phyloP scores from a whole-genome alignment of 2,888 invertebrate species.

The Drosophila hamatofila region DNA sequence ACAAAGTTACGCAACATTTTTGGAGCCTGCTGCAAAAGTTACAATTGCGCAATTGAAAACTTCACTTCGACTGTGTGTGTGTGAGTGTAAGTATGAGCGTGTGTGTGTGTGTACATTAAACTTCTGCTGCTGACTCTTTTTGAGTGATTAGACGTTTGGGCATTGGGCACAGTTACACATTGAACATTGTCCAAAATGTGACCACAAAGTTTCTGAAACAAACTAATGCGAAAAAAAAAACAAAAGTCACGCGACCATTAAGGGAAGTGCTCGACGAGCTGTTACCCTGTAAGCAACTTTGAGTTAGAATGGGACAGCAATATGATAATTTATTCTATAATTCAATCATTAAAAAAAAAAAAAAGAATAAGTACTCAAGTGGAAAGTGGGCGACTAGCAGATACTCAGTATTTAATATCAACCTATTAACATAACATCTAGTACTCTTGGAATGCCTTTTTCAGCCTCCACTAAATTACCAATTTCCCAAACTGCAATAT shows the following conservation, averaged over 20 bases:
- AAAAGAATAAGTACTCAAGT: not conserved
- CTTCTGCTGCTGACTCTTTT: constrained; percentile 45
- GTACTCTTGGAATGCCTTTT: too few relatives aligned
- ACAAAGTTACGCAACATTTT: constrained; percentile 60
- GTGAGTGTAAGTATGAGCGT: constrained; percentile 2
- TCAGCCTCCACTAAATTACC: too few relatives aligned
- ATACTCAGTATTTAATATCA: not conserved
- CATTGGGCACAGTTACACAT: constrained; percentile 13
- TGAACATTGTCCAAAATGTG: constrained; percentile 28
- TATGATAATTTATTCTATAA: not conserved
- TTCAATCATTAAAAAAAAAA: not conserved
- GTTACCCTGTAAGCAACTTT: not conserved
- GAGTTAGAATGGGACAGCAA: too few relatives aligned
- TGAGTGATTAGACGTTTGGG: constrained; percentile 64
- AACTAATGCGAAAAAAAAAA: constrained; percentile 5
- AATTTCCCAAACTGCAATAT: too few relatives aligned
- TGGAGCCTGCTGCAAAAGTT: constrained; percentile 54
- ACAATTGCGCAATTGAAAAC: constrained; percentile 58
- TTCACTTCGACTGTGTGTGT: constrained; percentile 1
- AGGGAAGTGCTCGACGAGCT: not conserved
- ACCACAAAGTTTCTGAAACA: constrained; percentile 16
- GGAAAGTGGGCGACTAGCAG: not conserved
- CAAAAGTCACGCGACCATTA: not conserved
- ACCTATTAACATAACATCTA: too few relatives aligned
- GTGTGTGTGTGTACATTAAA: constrained; percentile 29